phyloP scores from a whole-genome alignment of 2,113 vertebrate genomes.

The Dasyurus viverrinus region DNA sequence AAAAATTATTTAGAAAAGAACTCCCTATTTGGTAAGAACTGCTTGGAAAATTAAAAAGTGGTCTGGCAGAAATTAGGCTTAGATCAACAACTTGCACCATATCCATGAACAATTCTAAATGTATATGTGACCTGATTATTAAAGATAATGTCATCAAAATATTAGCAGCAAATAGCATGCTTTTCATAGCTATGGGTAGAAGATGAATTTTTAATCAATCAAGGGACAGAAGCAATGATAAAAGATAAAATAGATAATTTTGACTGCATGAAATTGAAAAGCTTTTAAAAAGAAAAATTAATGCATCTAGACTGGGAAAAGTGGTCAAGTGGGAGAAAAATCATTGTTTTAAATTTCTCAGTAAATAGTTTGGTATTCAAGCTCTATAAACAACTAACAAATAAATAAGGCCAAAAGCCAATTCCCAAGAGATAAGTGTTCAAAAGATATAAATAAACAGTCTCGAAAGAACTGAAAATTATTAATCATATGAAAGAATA shows the following conservation, averaged over 20 bases:
- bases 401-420: background rate
- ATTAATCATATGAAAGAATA: background rate
- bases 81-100: background rate
- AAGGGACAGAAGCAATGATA: background rate
- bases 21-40: background rate
- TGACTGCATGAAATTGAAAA: background rate
- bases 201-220: background rate
- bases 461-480: background rate
- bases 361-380: background rate
- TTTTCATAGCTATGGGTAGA: background rate
- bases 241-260: background rate
- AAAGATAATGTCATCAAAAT: background rate
- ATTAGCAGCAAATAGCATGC: background rate
- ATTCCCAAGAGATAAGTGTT: background rate
- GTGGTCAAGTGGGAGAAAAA: background rate
- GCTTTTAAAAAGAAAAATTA: background rate
- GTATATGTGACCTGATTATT: background rate
- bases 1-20: background rate
- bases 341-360: background rate
- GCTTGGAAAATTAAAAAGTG: background rate
- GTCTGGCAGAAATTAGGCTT: background rate
- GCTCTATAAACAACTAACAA: background rate
- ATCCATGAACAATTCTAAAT: background rate
- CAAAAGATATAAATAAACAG: background rate
- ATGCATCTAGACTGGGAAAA: background rate